Evolutionary conservation across 2,113 vertebrate species (phyloP), one percentile per base, ranked within the genome.

Genomic region (Amblyornis subalaris): DNA sequence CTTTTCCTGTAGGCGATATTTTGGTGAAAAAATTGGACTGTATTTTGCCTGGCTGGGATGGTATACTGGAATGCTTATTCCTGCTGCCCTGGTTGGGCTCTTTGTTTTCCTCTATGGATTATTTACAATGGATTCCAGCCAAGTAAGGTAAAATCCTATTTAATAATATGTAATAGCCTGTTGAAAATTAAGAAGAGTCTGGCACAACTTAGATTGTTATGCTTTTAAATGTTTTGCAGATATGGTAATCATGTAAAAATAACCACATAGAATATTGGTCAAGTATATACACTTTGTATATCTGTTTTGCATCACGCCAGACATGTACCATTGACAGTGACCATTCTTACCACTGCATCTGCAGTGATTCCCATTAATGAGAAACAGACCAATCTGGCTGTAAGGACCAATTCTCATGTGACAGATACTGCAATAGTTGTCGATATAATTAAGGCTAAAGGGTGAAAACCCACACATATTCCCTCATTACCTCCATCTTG

Each of bases 11-110:
- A 99, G 99, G 96, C 96, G 99, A 35, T 99, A 99, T 96, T 99
- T 99, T 94, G 99, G 99, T 75, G 99, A 99, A 98, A 99, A 99
- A 96, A 99, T 99, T 17, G 99, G 99, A 21, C 97, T 99, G 26
- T 99, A 99, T 96, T 99, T 99, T 96, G 99, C 99, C 3, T 99
- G 99, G 99, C 78, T 99, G 95, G 99, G 99, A 31, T 99, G 99
- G 99, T 99, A 99, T 75, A 99, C 99, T 4, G 99, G 99, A 55
- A 99, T 99, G 99, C 97, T 99, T 76, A 99, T 99, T 88, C 99
- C 99, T 31, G 99, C 99, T 21, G 99, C 99, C 17, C 96, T 99
- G 54, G 99, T 99, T 48, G 99, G 99, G 6, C 97, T 99, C 53
- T 99, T 99, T 81, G 99, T 99, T 97, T 99, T 99, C 97, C 99